phyloP scores from a whole-genome alignment of 2,888 invertebrate genomes.

The Scaptomyza reducta region DNA sequence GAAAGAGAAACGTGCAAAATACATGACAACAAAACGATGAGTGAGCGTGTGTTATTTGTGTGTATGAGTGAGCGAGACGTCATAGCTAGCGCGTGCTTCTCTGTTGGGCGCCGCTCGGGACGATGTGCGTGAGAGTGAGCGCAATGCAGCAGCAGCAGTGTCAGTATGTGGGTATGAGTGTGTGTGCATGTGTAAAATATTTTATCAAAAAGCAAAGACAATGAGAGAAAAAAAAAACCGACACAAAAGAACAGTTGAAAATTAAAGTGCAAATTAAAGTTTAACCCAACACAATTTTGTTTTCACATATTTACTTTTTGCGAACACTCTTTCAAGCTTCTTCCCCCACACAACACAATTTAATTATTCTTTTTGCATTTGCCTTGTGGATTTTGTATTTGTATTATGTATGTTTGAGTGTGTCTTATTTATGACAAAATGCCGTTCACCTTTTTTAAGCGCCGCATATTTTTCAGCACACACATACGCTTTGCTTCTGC shows the following conservation, averaged over 20 bases:
- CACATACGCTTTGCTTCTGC: conserved; percentile 68
- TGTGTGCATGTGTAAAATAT: conserved; percentile 54
- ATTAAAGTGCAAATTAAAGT: conserved; percentile 77
- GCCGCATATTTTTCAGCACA: conserved; percentile 81
- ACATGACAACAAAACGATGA: conserved; percentile 41
- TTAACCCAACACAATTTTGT: conserved; percentile 59
- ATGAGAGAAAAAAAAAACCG: conserved; percentile 51
- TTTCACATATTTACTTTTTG: conserved; percentile 32
- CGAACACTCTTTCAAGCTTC: conserved; percentile 17
- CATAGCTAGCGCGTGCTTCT: conserved; percentile 51
- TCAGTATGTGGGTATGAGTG: conserved; percentile 22
- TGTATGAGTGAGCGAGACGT: conserved; percentile 56
- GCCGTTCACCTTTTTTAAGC: conserved; percentile 82
- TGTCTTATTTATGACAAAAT: conserved; percentile 68
- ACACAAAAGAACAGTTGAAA: conserved; percentile 61
- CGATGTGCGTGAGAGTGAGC: conserved; percentile 59
- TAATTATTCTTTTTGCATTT: conserved; percentile 27
- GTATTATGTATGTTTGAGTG: conserved; percentile 9
- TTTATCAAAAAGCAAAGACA: conserved; percentile 77
- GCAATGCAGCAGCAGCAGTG: conserved; percentile 47
- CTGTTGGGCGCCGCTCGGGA: conserved; percentile 46
- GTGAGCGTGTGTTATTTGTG: conserved; percentile 10
- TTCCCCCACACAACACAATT: conserved; percentile 33
- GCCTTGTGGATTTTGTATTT: conserved; percentile 12
- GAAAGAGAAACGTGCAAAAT: conserved; percentile 60